A percentile compares a stretch with the other conserved stretches of the same genome.
Conservation (phyloP, 2,797 vertebrate genomes). For the Lepilemur septentrionalis region DNA sequence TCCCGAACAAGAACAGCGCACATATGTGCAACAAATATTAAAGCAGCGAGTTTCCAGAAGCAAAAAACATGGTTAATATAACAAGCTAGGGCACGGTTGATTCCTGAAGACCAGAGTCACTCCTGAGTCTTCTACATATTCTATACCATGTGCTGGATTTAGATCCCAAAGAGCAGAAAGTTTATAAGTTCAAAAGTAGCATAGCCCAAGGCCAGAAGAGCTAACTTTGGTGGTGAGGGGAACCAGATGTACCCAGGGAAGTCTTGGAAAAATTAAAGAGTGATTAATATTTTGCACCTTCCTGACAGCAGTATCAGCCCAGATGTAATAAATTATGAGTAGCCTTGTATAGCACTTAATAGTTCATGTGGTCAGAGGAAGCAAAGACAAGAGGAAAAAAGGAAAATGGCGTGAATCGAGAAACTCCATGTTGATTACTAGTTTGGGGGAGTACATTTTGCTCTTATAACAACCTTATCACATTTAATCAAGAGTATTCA, state of each 20-base stretch:
- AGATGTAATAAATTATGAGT: background rate
- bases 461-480: background rate
- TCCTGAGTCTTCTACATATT: accelerated
- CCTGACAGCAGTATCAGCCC: background rate
- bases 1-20: background rate
- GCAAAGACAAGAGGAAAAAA: background rate
- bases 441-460: accelerated
- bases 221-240: background rate
- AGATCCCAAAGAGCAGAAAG: background rate
- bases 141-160: background rate
- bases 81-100: background rate
- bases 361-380: background rate
- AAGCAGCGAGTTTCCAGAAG: background rate
- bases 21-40: background rate
- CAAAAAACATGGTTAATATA: background rate
- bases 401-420: accelerated
- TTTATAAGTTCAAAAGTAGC: background rate
- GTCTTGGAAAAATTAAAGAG: background rate
- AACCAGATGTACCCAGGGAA: background rate
- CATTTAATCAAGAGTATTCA: background rate
- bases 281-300: background rate
- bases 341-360: background rate
- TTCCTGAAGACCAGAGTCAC: background rate
- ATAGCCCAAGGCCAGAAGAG: background rate
- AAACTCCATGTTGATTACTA: background rate